Conservation (phyloP, 2,113 vertebrate genomes). For the Neodontobutis hainanensis region DNA sequence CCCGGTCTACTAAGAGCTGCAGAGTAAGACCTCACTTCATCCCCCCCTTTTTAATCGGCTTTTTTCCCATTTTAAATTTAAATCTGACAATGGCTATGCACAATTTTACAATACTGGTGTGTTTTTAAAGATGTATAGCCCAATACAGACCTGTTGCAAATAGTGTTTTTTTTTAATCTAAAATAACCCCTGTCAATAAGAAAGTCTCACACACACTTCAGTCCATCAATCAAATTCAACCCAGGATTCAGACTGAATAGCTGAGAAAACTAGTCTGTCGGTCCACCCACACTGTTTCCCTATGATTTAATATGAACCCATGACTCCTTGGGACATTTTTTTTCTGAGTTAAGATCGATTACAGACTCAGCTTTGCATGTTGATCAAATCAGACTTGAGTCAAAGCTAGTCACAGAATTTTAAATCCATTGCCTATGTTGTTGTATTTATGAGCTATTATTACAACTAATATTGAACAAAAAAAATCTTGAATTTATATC, state of each 20-base stretch:
- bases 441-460: not conserved
- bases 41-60: not conserved
- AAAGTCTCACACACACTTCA: not conserved
- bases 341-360: constrained; percentile 42
- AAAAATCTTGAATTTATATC: too few relatives aligned
- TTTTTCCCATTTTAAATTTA: too few relatives aligned
- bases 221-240: constrained; percentile 13
- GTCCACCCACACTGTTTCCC: constrained; percentile 8
- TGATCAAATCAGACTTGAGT: not conserved
- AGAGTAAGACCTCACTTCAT: constrained; percentile 31
- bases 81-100: too few relatives aligned
- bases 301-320: constrained; percentile 46
- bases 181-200: not conserved
- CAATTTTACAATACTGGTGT: not conserved
- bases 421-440: constrained; percentile 30
- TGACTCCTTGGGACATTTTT: constrained; percentile 40
- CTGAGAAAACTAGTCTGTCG: constrained; percentile 21
- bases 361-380: constrained; percentile 16
- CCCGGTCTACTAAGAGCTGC: constrained; percentile 39
- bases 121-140: not conserved
- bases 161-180: not conserved
- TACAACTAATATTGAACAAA: too few relatives aligned
- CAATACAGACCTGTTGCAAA: not conserved
- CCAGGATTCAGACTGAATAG: constrained; percentile 5
- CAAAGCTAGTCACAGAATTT: constrained; percentile 30